Percentiles rank a stretch among this genome's conserved stretches.
Conservation (phyloP, 2,888 invertebrate species). For the Rhamnusium bicolor region DNA sequence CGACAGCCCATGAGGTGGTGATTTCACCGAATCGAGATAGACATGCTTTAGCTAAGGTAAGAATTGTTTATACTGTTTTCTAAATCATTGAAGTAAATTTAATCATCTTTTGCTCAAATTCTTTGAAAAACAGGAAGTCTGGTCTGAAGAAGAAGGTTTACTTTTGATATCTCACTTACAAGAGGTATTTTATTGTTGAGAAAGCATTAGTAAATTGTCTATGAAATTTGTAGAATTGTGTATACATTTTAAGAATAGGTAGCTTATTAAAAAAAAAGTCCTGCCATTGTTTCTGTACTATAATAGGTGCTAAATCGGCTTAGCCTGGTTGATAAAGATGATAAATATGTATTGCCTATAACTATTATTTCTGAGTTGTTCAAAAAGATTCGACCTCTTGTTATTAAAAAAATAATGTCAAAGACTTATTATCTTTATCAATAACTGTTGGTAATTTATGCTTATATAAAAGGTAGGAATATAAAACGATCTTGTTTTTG, state of each 20-base stretch:
- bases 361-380: background rate
- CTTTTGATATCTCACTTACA: constrained; percentile 41
- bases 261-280: background rate
- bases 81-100: constrained; percentile 5
- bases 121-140: constrained; percentile 35
- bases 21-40: constrained; percentile 92
- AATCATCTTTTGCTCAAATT: constrained; percentile 1
- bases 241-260: background rate
- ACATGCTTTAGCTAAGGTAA: constrained; percentile 81
- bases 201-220: background rate
- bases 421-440: background rate
- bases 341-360: background rate
- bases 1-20: constrained; percentile 92
- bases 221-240: background rate
- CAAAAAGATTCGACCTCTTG: too few relatives aligned
- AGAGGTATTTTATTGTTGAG: constrained; percentile 37
- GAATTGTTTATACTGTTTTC: constrained; percentile 22
- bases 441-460: background rate
- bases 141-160: constrained; percentile 41
- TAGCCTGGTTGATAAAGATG: background rate
- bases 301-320: constrained; percentile 10
- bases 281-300: background rate
- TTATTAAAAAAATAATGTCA: background rate
- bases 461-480: background rate
- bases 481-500: background rate